Evolutionary conservation across 1,140 invertebrate species (phyloP).

Genomic region (Pantala flavescens): DNA sequence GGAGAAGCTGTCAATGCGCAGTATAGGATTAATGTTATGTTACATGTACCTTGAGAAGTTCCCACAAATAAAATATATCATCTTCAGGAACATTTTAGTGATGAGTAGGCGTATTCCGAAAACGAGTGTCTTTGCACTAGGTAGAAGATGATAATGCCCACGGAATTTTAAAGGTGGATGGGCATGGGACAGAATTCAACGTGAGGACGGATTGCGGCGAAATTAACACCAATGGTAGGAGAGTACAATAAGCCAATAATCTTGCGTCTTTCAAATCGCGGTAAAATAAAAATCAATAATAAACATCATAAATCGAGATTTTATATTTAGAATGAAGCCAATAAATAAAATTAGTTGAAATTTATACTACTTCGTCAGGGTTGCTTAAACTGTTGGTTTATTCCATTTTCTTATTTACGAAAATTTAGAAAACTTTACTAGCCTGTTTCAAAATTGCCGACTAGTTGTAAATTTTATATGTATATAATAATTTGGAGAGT

Average conservation of each 20-base stretch:
- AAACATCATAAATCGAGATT: not conserved
- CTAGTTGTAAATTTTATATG: no score
- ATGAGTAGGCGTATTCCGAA: not conserved
- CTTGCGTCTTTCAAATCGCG: not conserved
- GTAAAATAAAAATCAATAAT: slow-evolving; percentile 11
- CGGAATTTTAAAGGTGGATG: not conserved
- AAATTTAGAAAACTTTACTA: no score
- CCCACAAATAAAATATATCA: not conserved
- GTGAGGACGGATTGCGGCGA: slow-evolving; percentile 1
- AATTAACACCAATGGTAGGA: not conserved
- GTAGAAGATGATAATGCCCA: not conserved
- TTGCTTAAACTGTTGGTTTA: no score
- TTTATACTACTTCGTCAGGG: no score
- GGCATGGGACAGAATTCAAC: not conserved
- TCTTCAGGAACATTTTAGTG: not conserved
- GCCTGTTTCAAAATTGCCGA: no score
- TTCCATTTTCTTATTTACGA: no score
- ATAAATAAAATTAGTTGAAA: no score
- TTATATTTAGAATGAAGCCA: no score
- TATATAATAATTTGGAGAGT: no score
- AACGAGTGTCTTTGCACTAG: not conserved
- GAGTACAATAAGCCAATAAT: not conserved
- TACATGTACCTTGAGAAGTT: not conserved
- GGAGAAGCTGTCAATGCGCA: not conserved
- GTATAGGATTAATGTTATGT: not conserved